Base-by-base conservation (phyloP, 2,113 vertebrate genomes). In the Orientallactaga bullata region DNA sequence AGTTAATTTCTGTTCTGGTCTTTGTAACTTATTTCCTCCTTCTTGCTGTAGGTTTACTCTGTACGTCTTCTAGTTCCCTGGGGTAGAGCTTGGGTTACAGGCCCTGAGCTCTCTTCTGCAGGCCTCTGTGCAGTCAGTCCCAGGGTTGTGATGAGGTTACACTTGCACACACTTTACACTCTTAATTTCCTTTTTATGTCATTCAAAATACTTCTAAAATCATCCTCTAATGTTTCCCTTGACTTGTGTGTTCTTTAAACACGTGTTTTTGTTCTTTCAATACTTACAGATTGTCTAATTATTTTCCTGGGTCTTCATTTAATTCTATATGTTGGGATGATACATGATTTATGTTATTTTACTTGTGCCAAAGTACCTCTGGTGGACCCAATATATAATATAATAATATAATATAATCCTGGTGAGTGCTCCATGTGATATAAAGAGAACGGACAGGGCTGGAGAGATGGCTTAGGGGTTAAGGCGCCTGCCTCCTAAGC, bases 161-260 rank as follows among this genome's bases (percentile, higher is more conserved):
- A 4, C 3, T 82, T 93, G 39, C 74, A 21, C 2, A 6, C 12
- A 78, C 18, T 21, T 20, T 2, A 51, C 32, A 47, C 4, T 47
- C 58, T 78, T 90, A 42, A 17, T 37, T 89, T 92, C 35, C 69
- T 90, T 88, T 80, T 81, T 35, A 47, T 21, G 72, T 42, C 73
- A 42, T 86, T 91, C 35, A 47, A 86, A 83, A 58, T 93, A 55
- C 17, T 37, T 82, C 82, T 1, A 1, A 72, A 94, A 47, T 85
- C 84, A 71, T 28, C 55, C 26, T 94, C n/a, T 51, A 73, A 15
- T 6, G 9, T 55, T 17, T 66, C 32, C 3, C 28, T 32, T 72
- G 68, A 91, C 18, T 69, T 0, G 0, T 7, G 65, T 87, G 18
- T 69, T 78, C 68, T 78, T 63, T 78, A 26, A 65, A 89, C 58